Conservation (phyloP, 1,140 invertebrate species). For the Eurosta solidaginis region DNA sequence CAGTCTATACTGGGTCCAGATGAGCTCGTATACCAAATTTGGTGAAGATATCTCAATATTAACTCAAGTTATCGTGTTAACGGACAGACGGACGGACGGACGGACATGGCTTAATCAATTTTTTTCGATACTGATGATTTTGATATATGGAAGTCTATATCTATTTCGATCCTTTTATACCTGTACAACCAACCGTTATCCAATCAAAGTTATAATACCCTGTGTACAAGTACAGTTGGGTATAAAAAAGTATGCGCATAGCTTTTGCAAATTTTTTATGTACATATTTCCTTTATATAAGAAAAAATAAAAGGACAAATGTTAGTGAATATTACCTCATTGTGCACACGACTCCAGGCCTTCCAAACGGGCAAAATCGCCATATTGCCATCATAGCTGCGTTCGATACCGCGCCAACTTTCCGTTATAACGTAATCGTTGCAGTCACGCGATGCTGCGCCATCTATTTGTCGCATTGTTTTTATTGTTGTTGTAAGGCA, state of each 20-base stretch:
- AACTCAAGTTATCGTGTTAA: too few species aligned
- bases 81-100: too few species aligned
- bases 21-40: too few species aligned
- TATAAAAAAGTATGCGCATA: not conserved
- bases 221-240: not conserved
- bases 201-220: too few species aligned
- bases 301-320: not conserved
- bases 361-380: slow-evolving; percentile 58
- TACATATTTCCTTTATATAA: not conserved
- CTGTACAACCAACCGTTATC: too few species aligned
- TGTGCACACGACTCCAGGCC: slow-evolving; percentile 58
- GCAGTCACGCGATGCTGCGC: slow-evolving; percentile 58
- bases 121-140: too few species aligned
- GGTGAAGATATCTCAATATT: too few species aligned
- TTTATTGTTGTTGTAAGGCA: not conserved
- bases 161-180: too few species aligned
- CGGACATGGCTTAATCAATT: too few species aligned
- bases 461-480: slow-evolving; percentile 41
- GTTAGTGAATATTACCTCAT: slow-evolving; percentile 53
- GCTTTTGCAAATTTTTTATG: not conserved
- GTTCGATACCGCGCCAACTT: slow-evolving; percentile 58
- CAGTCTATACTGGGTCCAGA: too few species aligned
- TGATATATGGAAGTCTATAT: too few species aligned
- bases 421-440: slow-evolving; percentile 59
- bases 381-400: slow-evolving; percentile 58